A percentile compares a stretch with the other conserved stretches of the same genome.
Conservation (phyloP, 2,113 vertebrate species). For the Cephalopterus ornatus region DNA sequence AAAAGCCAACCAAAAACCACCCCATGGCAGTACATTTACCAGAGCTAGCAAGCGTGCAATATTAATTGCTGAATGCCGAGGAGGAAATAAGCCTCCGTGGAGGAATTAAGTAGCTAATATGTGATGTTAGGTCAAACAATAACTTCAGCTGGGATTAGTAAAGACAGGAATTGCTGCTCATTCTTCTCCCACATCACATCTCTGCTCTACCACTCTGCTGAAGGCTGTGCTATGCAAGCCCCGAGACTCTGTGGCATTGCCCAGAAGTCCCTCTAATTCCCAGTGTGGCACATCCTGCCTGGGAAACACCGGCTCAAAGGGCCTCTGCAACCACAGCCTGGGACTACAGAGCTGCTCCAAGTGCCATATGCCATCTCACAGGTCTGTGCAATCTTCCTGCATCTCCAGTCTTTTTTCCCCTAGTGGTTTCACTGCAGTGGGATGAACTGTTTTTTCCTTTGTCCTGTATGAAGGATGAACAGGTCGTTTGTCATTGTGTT, state of each 20-base stretch:
- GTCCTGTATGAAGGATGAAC: neutral
- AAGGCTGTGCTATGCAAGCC: neutral
- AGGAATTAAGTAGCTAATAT: neutral
- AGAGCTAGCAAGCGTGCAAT: neutral
- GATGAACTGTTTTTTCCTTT: neutral
- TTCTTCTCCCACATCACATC: neutral
- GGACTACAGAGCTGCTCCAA: neutral
- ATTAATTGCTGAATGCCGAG: neutral
- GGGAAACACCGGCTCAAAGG: neutral
- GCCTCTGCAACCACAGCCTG: accelerated
- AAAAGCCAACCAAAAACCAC: neutral
- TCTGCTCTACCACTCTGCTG: neutral
- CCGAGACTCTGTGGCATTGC: neutral
- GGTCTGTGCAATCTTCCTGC: neutral
- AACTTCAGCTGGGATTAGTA: neutral
- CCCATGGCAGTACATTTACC: neutral
- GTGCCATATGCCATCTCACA: accelerated
- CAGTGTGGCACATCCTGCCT: accelerated
- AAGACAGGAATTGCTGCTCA: neutral
- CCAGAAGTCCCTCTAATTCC: accelerated
- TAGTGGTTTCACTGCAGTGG: neutral
- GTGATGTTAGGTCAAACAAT: neutral
- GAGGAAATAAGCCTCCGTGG: neutral
- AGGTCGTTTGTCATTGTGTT: neutral
- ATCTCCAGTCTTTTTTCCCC: neutral